These are phyloP conservation scores for Brienomyrus brachyistius DNA, from an alignment of 2,113 vertebrate species.

Conservation along the genomic window DNA sequence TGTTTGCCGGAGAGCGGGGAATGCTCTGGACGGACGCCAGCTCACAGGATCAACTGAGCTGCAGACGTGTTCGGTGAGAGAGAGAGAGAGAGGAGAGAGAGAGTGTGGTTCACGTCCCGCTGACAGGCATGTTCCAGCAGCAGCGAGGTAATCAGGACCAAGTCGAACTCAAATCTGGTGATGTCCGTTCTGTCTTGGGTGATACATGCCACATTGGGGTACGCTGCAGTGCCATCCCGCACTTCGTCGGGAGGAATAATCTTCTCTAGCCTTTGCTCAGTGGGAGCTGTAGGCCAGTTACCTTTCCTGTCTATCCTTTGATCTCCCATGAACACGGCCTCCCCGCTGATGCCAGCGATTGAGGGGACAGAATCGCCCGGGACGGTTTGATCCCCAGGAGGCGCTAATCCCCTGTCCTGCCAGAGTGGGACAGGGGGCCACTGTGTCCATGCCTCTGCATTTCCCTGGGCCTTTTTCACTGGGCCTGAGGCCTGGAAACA, in stretches of 20 bases:
- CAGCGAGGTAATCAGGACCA: background rate
- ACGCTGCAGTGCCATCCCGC: background rate
- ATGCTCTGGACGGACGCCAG: conserved; percentile 11
- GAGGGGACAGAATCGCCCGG: background rate
- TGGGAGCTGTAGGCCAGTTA: background rate
- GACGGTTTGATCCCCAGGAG: conserved; percentile 40
- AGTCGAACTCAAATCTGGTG: background rate
- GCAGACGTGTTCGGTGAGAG: background rate
- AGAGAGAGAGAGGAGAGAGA: background rate
- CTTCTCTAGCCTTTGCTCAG: background rate
- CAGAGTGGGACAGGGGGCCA: background rate
- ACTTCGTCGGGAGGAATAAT: background rate
- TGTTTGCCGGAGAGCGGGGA: background rate
- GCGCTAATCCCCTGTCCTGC: conserved; percentile 17
- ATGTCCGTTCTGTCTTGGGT: background rate
- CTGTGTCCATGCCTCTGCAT: background rate
- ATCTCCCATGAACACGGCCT: background rate
- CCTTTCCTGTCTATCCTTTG: background rate
- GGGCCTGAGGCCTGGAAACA: background rate
- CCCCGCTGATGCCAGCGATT: background rate
- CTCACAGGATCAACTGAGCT: background rate
- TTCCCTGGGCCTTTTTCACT: background rate
- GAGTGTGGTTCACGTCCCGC: background rate
- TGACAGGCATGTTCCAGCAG: background rate
- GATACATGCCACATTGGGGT: background rate